Evolutionary conservation across 1,140 invertebrate species (phyloP).

Genomic region (Zaprionus lachaisei): DNA sequence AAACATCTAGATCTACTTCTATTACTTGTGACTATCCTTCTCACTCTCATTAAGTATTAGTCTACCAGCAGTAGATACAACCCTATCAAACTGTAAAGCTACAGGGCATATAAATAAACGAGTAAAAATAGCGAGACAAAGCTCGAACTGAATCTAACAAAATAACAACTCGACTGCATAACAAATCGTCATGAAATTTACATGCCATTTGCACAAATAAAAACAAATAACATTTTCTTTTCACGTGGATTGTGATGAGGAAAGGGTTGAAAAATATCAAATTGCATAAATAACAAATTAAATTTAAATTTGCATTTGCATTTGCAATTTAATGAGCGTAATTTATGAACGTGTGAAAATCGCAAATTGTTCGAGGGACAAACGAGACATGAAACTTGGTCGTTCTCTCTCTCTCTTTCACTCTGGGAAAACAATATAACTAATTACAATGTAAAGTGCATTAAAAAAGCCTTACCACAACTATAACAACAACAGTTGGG

Average conservation of each 20-base stretch:
- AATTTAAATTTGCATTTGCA: constrained; percentile 76
- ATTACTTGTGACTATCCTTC: neutral
- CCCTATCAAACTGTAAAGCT: neutral
- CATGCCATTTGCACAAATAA: constrained; percentile 66
- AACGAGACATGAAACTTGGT: neutral
- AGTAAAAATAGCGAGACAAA: constrained; percentile 13
- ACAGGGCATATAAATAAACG: constrained; percentile 26
- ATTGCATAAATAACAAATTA: constrained; percentile 82
- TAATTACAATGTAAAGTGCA: constrained; percentile 15
- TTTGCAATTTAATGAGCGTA: constrained; percentile 71
- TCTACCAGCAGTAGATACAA: too few relatives aligned
- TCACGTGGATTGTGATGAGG: constrained; percentile 15
- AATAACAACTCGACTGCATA: constrained; percentile 62
- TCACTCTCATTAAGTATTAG: neutral
- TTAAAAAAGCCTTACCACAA: constrained; percentile 5
- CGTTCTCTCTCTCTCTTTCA: neutral
- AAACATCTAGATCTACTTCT: too few relatives aligned
- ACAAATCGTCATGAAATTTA: constrained; percentile 77
- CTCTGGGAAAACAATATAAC: neutral
- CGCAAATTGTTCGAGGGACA: constrained; percentile 55
- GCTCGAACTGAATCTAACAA: constrained; percentile 31
- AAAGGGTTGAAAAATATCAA: constrained; percentile 68
- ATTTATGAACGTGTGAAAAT: constrained; percentile 75
- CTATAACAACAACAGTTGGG: neutral
- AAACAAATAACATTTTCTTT: constrained; percentile 60